Evolutionary conservation across 2,113 vertebrate species (phyloP).

Genomic region (Neolamprologus variostigma): DNA sequence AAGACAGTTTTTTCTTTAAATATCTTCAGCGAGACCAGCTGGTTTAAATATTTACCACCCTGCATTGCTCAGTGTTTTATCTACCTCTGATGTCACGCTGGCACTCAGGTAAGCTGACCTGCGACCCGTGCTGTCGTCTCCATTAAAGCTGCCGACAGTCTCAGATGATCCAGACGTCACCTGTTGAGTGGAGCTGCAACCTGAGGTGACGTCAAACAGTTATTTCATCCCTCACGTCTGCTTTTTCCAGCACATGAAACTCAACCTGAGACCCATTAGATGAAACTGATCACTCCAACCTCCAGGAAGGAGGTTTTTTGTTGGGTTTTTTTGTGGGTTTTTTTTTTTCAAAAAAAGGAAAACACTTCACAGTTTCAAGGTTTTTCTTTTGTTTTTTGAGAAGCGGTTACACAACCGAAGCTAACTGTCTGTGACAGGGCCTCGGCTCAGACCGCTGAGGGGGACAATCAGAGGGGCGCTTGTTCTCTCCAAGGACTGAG

Average conservation of each 20-base stretch:
- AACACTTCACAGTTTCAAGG: not conserved
- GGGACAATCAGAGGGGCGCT: not conserved
- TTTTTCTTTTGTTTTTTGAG: not conserved
- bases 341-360: not conserved
- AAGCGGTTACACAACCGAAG: not conserved
- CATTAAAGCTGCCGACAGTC: not conserved
- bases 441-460: not conserved
- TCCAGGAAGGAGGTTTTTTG: not conserved
- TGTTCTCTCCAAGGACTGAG: not conserved
- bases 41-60: not conserved
- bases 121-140: not conserved
- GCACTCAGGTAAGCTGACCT: not conserved
- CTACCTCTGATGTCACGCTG: not conserved
- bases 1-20: not conserved
- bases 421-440: not conserved
- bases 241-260: not conserved
- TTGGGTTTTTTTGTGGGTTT: rapidly evolving
- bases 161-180: not conserved
- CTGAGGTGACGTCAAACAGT: not conserved
- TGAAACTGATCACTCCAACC: not conserved
- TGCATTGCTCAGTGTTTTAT: not conserved
- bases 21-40: not conserved
- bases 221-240: not conserved
- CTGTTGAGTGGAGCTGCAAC: not conserved
- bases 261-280: not conserved